Conservation (phyloP, 2,888 invertebrate genomes). For the Habrosyne pyritoides region DNA sequence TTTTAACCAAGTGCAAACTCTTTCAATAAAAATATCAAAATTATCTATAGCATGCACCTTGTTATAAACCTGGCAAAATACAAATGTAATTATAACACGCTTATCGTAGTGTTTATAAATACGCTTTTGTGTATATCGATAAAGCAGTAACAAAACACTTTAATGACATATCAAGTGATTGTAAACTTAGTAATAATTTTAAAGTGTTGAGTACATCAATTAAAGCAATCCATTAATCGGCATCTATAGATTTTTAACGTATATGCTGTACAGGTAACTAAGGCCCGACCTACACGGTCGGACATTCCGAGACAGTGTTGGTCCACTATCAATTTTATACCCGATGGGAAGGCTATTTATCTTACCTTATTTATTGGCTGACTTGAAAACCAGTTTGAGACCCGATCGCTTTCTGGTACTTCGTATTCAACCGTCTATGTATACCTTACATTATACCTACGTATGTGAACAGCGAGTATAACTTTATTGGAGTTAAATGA, state of each 20-base stretch:
- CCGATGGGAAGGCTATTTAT: conserved; percentile 79
- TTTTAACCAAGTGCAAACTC: too few species aligned
- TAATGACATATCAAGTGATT: background rate
- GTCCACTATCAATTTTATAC: conserved; percentile 81
- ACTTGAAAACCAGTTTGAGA: conserved; percentile 76
- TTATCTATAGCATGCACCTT: background rate
- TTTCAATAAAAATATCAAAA: too few species aligned
- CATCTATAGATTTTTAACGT: conserved; percentile 52
- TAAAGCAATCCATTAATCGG: conserved; percentile 56
- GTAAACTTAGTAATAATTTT: conserved; percentile 10
- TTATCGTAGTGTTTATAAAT: background rate
- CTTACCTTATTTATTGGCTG: conserved; percentile 81
- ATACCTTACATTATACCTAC: conserved; percentile 42
- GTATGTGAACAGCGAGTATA: conserved; percentile 52
- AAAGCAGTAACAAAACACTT: background rate
- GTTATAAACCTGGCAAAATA: background rate
- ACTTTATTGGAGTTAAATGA: conserved; percentile 54
- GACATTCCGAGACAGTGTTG: conserved; percentile 68
- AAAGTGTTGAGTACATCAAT: conserved; percentile 43
- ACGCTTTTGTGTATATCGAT: background rate
- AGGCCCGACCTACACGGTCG: conserved; percentile 60
- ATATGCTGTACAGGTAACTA: conserved; percentile 43
- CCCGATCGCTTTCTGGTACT: conserved; percentile 62
- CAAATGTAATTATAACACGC: background rate
- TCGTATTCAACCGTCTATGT: conserved; percentile 57